These are phyloP conservation scores for Yponomeuta evonymella DNA, from an alignment of 2,888 invertebrate species.

Conservation along the genomic window DNA sequence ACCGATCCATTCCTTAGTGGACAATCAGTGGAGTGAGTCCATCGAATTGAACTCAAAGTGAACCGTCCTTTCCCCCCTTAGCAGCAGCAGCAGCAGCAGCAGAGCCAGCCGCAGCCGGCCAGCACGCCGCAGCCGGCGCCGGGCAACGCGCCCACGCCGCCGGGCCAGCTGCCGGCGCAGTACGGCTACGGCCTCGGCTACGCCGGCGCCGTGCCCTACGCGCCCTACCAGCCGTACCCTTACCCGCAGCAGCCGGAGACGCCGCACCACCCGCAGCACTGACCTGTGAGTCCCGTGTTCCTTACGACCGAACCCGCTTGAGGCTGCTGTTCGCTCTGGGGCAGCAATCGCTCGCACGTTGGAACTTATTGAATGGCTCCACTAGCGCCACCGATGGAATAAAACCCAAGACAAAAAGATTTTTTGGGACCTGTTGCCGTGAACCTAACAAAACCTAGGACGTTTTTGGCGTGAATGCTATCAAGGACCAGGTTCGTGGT, in stretches of 20 bases:
- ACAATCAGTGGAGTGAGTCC: too few relatives aligned
- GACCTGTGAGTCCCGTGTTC: neutral
- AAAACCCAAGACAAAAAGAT: too few relatives aligned
- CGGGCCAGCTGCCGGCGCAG: slow-evolving; percentile 32
- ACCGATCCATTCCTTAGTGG: too few relatives aligned
- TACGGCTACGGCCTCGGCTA: slow-evolving; percentile 55
- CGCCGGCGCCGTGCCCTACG: slow-evolving; percentile 35
- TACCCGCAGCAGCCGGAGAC: slow-evolving; percentile 39
- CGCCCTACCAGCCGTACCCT: slow-evolving; percentile 40
- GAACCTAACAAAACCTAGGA: too few relatives aligned
- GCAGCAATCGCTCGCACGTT: too few relatives aligned
- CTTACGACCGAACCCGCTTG: neutral
- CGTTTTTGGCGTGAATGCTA: too few relatives aligned
- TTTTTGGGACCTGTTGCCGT: too few relatives aligned
- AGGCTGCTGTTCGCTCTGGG: too few relatives aligned
- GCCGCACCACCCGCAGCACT: slow-evolving; percentile 45
- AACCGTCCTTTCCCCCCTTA: neutral
- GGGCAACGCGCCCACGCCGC: slow-evolving; percentile 22
- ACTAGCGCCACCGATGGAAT: too few relatives aligned
- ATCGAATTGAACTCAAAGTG: too few relatives aligned
- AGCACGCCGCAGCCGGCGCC: slow-evolving; percentile 25
- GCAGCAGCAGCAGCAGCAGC: slow-evolving; percentile 22
- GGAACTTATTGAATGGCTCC: too few relatives aligned
- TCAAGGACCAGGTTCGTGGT: too few relatives aligned
- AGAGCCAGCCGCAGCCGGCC: slow-evolving; percentile 22